Conservation (phyloP, 2,888 invertebrate species). For the Serrognathus titanus region DNA sequence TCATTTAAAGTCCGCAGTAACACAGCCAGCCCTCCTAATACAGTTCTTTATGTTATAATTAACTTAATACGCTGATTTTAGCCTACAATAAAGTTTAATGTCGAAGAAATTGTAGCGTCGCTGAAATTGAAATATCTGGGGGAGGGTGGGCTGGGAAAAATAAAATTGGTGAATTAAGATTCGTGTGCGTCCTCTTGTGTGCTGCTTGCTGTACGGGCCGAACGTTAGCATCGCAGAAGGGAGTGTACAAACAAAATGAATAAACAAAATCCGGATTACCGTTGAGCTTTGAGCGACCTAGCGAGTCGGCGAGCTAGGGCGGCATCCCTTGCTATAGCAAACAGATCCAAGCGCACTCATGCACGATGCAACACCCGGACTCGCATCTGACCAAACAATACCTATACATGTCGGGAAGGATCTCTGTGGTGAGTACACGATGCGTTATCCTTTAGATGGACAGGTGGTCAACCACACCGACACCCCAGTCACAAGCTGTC, state of each 20-base stretch:
- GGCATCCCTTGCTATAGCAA: slow-evolving; percentile 35
- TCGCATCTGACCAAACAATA: slow-evolving; percentile 24
- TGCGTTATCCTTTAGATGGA: slow-evolving; percentile 21
- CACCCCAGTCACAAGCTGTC: slow-evolving; percentile 37
- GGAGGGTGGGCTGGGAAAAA: no score
- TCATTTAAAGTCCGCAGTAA: slow-evolving; percentile 20
- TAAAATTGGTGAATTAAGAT: slow-evolving; percentile 17
- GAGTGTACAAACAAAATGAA: slow-evolving; percentile 43
- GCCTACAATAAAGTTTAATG: slow-evolving; percentile 8
- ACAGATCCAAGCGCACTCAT: slow-evolving; percentile 34
- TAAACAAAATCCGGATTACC: slow-evolving; percentile 45
- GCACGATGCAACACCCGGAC: slow-evolving; percentile 29
- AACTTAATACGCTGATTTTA: slow-evolving; percentile 18
- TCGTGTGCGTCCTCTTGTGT: slow-evolving; percentile 9
- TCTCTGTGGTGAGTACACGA: slow-evolving; percentile 6
- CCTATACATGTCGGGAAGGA: slow-evolving; percentile 19
- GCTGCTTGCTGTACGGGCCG: slow-evolving; percentile 13
- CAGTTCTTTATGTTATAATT: slow-evolving; percentile 31
- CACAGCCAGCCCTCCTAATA: slow-evolving; percentile 21
- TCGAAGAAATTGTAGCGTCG: not conserved
- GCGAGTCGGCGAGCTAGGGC: slow-evolving; percentile 18
- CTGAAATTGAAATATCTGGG: no score
- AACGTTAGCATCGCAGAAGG: slow-evolving; percentile 22
- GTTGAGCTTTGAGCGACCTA: slow-evolving; percentile 38
- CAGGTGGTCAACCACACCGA: slow-evolving; percentile 31